These are phyloP conservation scores for Kobus ellipsiprymnus DNA, from an alignment of 2,113 vertebrate species.

Conservation along the genomic window DNA sequence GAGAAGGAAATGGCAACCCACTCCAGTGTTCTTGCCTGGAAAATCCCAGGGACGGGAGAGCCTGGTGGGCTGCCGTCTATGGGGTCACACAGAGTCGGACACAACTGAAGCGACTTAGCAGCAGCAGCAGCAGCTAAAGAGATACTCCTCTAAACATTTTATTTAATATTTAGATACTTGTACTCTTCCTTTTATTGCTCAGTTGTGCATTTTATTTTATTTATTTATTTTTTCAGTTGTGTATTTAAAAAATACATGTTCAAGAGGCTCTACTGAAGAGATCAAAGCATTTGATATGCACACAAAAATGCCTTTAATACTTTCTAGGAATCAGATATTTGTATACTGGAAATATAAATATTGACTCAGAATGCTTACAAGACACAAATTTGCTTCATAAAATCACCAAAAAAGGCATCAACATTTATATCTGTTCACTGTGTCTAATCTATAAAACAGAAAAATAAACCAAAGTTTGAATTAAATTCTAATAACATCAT, in stretches of 20 bases:
- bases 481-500: constrained; percentile 18
- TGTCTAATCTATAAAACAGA: not conserved
- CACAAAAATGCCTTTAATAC: not conserved
- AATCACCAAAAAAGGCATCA: not conserved
- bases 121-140: not conserved
- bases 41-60: too few relatives aligned
- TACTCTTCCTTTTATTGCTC: not conserved
- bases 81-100: too few relatives aligned
- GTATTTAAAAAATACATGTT: not conserved
- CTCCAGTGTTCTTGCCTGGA: too few relatives aligned
- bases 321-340: not conserved
- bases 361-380: not conserved
- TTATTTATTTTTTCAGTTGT: not conserved
- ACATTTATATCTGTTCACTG: not conserved
- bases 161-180: not conserved
- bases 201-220: not conserved
- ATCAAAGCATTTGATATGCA: not conserved
- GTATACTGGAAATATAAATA: not conserved
- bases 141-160: not conserved
- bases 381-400: not conserved
- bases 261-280: not conserved
- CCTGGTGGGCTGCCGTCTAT: too few relatives aligned
- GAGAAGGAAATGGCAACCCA: too few relatives aligned
- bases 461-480: not conserved
- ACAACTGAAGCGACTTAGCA: too few relatives aligned